Evolutionary conservation across 2,113 vertebrate genomes (phyloP), one percentile per base, ranked within the genome.

Genomic region (Naja naja): DNA sequence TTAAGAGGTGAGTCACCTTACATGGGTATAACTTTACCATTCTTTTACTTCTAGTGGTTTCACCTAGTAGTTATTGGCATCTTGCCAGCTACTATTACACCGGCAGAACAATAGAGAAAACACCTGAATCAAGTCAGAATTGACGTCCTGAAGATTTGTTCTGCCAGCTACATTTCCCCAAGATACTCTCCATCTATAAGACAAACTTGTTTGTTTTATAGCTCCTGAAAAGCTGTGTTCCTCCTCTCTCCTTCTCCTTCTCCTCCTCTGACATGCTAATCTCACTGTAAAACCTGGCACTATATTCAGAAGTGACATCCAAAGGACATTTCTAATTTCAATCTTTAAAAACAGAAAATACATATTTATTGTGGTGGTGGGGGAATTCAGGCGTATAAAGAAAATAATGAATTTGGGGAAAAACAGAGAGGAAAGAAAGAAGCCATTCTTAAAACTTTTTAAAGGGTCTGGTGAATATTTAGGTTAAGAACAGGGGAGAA

Each of bases 271-370:
- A 60, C 87, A 23, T 45, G 9, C 85, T 89, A 87, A 55, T 54
- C 87, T 64, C 23, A 54, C 7, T 92, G 30, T 20, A 92, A 86
- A 92, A 91, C 85, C 47, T 89, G 45, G 20, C 34, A 34, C 25
- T 53, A 0, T 49, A 85, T 89, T 89, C 3, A 85, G 43, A 56
- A 49, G 20, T 86, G 22, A 1, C 2, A 5, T 93, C 81, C 30
- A 49, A 74, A 20, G 52, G 11, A 27, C 20, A 39, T 25, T 47
- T 85, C 10, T 85, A 3, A 22, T 45, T 90, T 34, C 16, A 1
- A 18, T 58, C 55, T 92, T 56, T 23, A 22, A n/a, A 58, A 85
- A n/a, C 25, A n/a, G 39, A 47, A 85, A 81, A 81, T 81, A 81
- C 34, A 43, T 22, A 5, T 58, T 85, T 47, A 58, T 45, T 49